phyloP scores from a whole-genome alignment of 2,797 vertebrate genomes.

The Benthosema pterotum region DNA sequence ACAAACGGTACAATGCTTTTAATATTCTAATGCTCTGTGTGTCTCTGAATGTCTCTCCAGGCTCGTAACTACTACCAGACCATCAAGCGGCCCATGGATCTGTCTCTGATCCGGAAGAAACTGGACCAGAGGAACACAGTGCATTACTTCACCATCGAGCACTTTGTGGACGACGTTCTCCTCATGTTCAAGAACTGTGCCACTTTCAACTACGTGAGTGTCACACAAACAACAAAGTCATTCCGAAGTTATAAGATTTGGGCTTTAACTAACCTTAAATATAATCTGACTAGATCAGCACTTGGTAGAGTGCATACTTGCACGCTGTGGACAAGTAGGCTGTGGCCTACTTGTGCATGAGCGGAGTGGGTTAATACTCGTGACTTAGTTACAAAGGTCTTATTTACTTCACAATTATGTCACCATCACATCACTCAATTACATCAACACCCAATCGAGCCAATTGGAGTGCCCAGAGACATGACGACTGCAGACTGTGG shows the following conservation, averaged over 20 bases:
- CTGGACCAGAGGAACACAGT: conserved; percentile 86
- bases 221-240: neutral
- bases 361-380: too few species aligned
- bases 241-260: conserved; percentile 1
- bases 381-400: too few species aligned
- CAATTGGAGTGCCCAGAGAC: too few species aligned
- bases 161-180: conserved; percentile 91
- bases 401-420: too few species aligned
- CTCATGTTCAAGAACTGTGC: conserved; percentile 98
- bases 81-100: conserved; percentile 94
- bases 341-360: too few species aligned
- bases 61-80: conserved; percentile 98
- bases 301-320: too few species aligned
- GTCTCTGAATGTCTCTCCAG: conserved; percentile 64
- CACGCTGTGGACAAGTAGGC: too few species aligned
- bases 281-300: neutral
- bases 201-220: conserved; percentile 97
- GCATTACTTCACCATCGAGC: conserved; percentile 87
- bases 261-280: conserved; percentile 3
- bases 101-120: conserved; percentile 90
- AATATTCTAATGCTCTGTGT: neutral
- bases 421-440: too few species aligned
- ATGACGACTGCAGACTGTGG: too few species aligned
- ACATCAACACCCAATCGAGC: too few species aligned
- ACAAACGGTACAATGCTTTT: conserved; percentile 7